phyloP scores from a whole-genome alignment of 23 tunicate genomes.

The Halocynthia aurantium region DNA sequence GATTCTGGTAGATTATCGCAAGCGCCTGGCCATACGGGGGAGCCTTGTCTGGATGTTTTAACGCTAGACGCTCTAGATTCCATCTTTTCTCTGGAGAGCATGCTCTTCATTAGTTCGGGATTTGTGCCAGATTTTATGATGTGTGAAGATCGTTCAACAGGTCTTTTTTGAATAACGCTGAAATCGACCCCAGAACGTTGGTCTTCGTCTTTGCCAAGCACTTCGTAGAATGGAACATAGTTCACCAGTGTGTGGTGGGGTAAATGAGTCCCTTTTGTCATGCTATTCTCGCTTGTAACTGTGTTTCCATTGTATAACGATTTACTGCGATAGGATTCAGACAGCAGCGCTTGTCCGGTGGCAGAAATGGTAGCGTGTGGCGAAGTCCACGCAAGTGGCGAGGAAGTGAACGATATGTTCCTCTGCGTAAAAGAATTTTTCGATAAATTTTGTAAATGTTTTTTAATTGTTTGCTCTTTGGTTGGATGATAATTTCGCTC shows the following conservation, averaged over 20 bases:
- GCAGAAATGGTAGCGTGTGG: conserved; percentile 65
- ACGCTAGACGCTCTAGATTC: background rate
- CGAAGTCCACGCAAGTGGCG: conserved; percentile 29
- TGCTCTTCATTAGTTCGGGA: background rate
- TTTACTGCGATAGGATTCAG: conserved; percentile 23
- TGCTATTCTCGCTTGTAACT: background rate
- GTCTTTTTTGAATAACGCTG: conserved; percentile 38
- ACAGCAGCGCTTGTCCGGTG: conserved; percentile 59
- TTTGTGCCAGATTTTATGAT: background rate
- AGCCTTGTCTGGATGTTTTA: background rate
- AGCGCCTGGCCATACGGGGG: conserved; percentile 29
- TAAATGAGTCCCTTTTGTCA: conserved; percentile 4
- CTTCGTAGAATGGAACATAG: conserved; percentile 72
- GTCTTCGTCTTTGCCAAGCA: background rate
- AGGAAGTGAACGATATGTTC: background rate
- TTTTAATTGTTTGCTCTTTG: background rate
- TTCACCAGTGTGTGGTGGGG: conserved; percentile 41
- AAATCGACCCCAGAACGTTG: conserved; percentile 59
- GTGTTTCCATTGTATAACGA: conserved; percentile 12
- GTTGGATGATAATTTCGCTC: background rate
- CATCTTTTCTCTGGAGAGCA: background rate
- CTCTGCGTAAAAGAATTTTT: no score
- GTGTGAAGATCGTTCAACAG: background rate
- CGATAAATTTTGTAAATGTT: no score
- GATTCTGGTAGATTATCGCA: background rate